Evolutionary conservation across 2,113 vertebrate genomes (phyloP).

Genomic region (Monarcha castaneiventris): DNA sequence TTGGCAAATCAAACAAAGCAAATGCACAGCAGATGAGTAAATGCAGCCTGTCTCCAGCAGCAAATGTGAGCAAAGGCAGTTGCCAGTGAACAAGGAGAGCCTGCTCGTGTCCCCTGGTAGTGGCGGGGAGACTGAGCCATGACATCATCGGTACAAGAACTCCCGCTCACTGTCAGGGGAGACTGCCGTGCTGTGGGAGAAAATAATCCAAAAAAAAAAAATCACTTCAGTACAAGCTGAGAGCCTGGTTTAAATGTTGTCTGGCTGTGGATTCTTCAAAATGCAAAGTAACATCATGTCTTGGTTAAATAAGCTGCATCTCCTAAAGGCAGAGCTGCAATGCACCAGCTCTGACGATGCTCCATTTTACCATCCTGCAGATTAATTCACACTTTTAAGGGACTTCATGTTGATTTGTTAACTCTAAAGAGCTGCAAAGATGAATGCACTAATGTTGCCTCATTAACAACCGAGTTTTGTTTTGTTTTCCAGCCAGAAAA

Average conservation of each 20-base stretch:
- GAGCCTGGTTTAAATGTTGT: background rate
- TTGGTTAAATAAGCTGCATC: background rate
- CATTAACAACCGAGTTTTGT: background rate
- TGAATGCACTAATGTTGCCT: background rate
- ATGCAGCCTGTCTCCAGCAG: background rate
- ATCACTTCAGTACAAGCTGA: background rate
- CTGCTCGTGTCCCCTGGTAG: background rate
- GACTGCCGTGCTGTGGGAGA: background rate
- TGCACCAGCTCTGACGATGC: background rate
- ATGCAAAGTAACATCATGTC: background rate
- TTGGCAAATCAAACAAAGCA: background rate
- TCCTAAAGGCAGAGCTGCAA: slow-evolving; percentile 24
- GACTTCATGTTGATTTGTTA: background rate
- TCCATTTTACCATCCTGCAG: background rate
- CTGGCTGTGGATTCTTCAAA: background rate
- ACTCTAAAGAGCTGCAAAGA: background rate
- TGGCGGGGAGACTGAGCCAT: background rate
- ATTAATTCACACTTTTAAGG: background rate
- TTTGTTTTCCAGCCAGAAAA: background rate
- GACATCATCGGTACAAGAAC: background rate
- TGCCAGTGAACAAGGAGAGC: background rate
- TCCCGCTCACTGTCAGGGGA: background rate
- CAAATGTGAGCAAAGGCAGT: background rate
- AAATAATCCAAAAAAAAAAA: too few relatives aligned
- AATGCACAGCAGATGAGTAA: background rate